phyloP scores from a whole-genome alignment of 2,113 vertebrate genomes.

The Solea solea region DNA sequence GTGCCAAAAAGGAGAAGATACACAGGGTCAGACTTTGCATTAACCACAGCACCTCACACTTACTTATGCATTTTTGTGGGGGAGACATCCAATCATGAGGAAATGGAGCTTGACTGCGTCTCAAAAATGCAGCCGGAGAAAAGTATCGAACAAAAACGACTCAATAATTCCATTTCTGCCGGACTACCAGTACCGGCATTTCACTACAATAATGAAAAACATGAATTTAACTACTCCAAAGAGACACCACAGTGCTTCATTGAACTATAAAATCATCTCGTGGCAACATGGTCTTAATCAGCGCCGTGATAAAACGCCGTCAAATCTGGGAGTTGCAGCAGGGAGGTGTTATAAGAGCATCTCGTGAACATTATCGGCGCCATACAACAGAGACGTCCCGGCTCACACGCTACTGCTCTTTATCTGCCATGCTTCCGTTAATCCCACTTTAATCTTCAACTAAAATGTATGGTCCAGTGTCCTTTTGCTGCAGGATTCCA shows the following conservation, averaged over 20 bases:
- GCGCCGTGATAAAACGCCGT: constrained; percentile 28
- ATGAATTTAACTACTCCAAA: background rate
- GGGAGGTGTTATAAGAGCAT: constrained; percentile 47
- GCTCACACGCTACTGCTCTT: constrained; percentile 16
- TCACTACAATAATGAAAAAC: background rate
- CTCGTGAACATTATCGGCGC: constrained; percentile 66
- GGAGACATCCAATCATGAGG: background rate
- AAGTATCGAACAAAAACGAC: background rate
- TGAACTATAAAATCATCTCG: constrained; percentile 19
- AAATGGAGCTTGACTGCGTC: background rate
- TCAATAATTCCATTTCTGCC: background rate
- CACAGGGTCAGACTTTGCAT: too few species aligned
- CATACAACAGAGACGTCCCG: constrained; percentile 32
- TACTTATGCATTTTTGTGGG: too few species aligned
- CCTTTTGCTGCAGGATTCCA: constrained; percentile 25
- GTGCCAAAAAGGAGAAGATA: too few species aligned
- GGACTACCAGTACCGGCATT: background rate
- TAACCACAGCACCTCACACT: too few species aligned
- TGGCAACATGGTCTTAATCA: constrained; percentile 47
- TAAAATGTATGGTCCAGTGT: constrained; percentile 47
- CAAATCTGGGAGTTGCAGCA: constrained; percentile 48
- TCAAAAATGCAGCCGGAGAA: background rate
- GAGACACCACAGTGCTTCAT: constrained; percentile 3
- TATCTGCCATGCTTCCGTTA: constrained; percentile 37
- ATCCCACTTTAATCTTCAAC: constrained; percentile 53